Evolutionary conservation across 2,888 invertebrate species (phyloP).

Genomic region (Agrotis segetum): DNA sequence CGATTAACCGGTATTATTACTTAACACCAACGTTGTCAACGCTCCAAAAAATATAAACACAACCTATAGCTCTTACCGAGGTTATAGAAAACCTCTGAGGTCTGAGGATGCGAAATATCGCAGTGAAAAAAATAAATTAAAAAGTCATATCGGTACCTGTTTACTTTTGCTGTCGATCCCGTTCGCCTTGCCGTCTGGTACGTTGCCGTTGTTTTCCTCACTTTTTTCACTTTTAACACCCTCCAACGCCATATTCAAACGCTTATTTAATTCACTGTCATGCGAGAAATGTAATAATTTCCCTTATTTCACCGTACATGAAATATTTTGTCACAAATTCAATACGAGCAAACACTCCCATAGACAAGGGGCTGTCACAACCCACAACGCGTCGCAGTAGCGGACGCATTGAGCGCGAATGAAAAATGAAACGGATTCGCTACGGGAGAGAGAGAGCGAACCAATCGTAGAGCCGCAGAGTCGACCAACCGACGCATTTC

Average conservation of each 20-base stretch:
- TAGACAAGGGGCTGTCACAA: constrained; percentile 82
- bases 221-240: constrained; percentile 90
- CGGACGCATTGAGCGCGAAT: constrained; percentile 88
- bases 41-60: constrained; percentile 44
- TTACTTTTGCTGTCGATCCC: constrained; percentile 91
- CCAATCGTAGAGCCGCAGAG: constrained; percentile 57
- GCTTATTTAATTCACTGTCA: constrained; percentile 88
- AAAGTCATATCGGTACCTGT: constrained; percentile 85
- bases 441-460: constrained; percentile 72
- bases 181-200: constrained; percentile 89
- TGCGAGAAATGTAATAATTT: constrained; percentile 81
- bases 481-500: constrained; percentile 57
- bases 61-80: background rate
- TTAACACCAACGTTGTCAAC: constrained; percentile 29
- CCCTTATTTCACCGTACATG: constrained; percentile 79
- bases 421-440: constrained; percentile 74
- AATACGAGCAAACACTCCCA: constrained; percentile 86
- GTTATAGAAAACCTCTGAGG: constrained; percentile 35
- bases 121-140: constrained; percentile 72
- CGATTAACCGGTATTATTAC: constrained; percentile 42
- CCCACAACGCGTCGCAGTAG: constrained; percentile 73
- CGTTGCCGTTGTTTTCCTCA: constrained; percentile 89
- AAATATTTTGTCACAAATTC: constrained; percentile 82
- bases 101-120: constrained; percentile 62
- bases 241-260: constrained; percentile 89